A percentile compares a stretch with the other conserved stretches of the same genome.
phyloP scores from a whole-genome alignment of 2,113 vertebrate genomes.

The Tachuris rubrigastra region DNA sequence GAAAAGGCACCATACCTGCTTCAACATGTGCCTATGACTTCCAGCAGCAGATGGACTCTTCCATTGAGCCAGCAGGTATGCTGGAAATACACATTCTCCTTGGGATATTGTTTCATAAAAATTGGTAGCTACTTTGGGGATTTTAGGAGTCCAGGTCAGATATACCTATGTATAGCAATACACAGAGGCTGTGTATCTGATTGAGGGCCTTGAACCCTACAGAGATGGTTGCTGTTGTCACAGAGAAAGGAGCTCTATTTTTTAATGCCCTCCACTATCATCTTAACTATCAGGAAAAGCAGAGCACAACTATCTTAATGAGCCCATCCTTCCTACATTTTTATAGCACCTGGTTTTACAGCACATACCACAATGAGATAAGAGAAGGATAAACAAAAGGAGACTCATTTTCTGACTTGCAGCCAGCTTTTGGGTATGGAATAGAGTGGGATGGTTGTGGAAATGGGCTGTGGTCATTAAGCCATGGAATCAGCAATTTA shows the following conservation, averaged over 20 bases:
- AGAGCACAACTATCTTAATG: not conserved
- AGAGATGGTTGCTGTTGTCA: not conserved
- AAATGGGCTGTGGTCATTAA: not conserved
- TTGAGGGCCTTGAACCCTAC: not conserved
- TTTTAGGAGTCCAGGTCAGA: not conserved
- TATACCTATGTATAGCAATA: not conserved
- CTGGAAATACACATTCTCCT: not conserved
- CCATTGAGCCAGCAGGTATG: not conserved
- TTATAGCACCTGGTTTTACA: not conserved
- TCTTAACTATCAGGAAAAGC: not conserved
- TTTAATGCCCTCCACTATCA: not conserved
- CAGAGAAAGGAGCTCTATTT: not conserved
- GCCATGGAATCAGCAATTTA: not conserved
- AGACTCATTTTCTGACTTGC: not conserved
- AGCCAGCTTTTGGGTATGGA: not conserved
- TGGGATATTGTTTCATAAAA: not conserved
- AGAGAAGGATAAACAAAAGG: not conserved
- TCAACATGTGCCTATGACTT: not conserved
- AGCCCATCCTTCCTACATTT: not conserved
- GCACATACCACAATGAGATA: not conserved
- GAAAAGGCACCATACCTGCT: accelerated
- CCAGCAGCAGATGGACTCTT: not conserved
- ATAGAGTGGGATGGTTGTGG: not conserved
- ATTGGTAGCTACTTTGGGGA: not conserved
- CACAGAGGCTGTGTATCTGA: not conserved